Percentiles rank a stretch among this genome's conserved stretches.
These are phyloP conservation scores for Ypsolopha scabrella DNA, from an alignment of 2,888 invertebrate genomes.

Conservation along the genomic window DNA sequence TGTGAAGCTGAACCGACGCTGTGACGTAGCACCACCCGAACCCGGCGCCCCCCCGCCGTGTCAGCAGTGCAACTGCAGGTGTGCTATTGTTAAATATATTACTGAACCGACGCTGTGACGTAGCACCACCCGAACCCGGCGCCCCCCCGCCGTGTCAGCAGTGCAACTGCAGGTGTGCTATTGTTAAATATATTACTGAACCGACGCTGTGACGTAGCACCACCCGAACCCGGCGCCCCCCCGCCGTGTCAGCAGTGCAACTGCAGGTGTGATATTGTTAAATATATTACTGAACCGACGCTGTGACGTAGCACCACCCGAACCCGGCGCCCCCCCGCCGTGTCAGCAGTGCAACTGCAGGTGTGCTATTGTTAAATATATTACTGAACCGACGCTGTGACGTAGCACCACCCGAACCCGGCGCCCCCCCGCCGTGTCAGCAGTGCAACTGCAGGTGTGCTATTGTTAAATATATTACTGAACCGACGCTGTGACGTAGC, in stretches of 20 bases:
- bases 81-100: no score
- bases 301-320: not conserved
- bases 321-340: slow-evolving; percentile 28
- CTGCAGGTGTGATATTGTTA: slow-evolving; percentile 41
- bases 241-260: slow-evolving; percentile 47
- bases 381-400: not conserved
- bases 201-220: not conserved
- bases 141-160: slow-evolving; percentile 45
- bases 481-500: no score
- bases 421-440: no score
- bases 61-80: slow-evolving; percentile 51
- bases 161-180: slow-evolving; percentile 47
- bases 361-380: no score
- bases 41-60: slow-evolving; percentile 63
- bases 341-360: slow-evolving; percentile 56
- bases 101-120: not conserved
- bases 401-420: not conserved
- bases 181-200: no score
- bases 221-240: slow-evolving; percentile 24
- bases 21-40: slow-evolving; percentile 49
- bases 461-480: no score
- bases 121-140: not conserved
- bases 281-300: no score
- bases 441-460: no score
- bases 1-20: slow-evolving; percentile 82